phyloP scores from a whole-genome alignment of 2,113 vertebrate genomes.

The Numida meleagris region DNA sequence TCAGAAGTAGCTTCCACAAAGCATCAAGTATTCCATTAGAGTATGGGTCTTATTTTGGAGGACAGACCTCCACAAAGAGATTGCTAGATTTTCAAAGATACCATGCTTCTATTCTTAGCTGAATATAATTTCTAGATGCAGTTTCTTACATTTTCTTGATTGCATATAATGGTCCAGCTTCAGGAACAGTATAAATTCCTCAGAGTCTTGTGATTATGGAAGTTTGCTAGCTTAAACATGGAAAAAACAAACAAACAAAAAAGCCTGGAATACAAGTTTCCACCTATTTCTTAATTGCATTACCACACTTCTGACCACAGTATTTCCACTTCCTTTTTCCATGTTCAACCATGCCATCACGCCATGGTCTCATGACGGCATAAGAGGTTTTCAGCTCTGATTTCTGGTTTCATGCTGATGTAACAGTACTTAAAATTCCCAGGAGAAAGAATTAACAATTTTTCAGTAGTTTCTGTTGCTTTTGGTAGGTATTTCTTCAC shows the following conservation, averaged over 20 bases:
- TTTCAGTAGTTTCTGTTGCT: not conserved
- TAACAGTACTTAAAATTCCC: not conserved
- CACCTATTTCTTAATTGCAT: not conserved
- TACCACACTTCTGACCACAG: not conserved
- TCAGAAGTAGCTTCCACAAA: not conserved
- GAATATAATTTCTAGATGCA: not conserved
- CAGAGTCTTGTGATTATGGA: not conserved
- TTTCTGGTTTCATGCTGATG: not conserved
- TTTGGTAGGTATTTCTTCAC: not conserved
- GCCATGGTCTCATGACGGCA: not conserved
- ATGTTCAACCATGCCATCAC: not conserved
- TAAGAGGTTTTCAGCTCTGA: not conserved
- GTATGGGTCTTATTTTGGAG: not conserved
- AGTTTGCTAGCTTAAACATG: not conserved
- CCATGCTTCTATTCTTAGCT: not conserved
- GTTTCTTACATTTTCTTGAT: not conserved
- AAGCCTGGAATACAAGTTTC: not conserved
- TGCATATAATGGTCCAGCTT: not conserved
- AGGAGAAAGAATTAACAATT: not conserved
- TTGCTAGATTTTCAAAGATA: not conserved
- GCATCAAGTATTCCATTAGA: not conserved
- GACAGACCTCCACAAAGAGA: not conserved
- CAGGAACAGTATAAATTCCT: not conserved
- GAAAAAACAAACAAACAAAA: not conserved
- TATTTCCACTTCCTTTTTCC: not conserved